These are phyloP conservation scores for Epirrhoe alternata DNA, from an alignment of 2,888 invertebrate species.

Conservation along the genomic window DNA sequence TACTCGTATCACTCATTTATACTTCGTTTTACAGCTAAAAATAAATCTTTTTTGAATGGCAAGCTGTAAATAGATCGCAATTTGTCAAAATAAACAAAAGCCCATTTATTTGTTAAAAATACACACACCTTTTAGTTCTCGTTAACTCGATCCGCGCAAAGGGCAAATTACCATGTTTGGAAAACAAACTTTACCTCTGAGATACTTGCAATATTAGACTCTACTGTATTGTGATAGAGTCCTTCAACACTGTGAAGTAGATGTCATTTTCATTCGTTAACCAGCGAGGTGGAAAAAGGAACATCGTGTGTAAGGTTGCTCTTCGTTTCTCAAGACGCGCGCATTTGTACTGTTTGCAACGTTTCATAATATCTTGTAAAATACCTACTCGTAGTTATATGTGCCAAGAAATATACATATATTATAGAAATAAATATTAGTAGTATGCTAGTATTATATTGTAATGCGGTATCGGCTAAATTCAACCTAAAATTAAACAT, in stretches of 20 bases:
- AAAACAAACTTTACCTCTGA: slow-evolving; percentile 16
- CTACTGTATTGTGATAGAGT: slow-evolving; percentile 15
- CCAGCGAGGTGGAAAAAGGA: slow-evolving; percentile 44
- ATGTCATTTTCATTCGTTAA: slow-evolving; percentile 51
- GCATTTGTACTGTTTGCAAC: background rate
- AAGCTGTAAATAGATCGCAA: background rate
- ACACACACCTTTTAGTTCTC: slow-evolving; percentile 10
- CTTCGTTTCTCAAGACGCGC: background rate
- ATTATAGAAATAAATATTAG: no score
- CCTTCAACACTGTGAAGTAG: slow-evolving; percentile 39
- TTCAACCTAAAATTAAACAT: background rate
- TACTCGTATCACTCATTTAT: no score
- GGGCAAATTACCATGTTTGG: slow-evolving; percentile 25
- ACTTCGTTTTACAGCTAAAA: background rate
- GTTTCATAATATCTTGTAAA: no score
- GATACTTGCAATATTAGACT: slow-evolving; percentile 8
- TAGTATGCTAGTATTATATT: no score
- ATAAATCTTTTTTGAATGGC: background rate
- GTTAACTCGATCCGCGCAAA: background rate
- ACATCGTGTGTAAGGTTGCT: slow-evolving; percentile 42
- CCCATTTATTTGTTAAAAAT: slow-evolving; percentile 12
- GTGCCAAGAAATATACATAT: no score
- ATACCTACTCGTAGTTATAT: no score
- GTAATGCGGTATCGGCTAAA: no score
- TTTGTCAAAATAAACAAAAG: background rate